Evolutionary conservation across 2,888 invertebrate species (phyloP), one percentile per base, ranked within the genome.

Genomic region (Pyrrhia umbra): DNA sequence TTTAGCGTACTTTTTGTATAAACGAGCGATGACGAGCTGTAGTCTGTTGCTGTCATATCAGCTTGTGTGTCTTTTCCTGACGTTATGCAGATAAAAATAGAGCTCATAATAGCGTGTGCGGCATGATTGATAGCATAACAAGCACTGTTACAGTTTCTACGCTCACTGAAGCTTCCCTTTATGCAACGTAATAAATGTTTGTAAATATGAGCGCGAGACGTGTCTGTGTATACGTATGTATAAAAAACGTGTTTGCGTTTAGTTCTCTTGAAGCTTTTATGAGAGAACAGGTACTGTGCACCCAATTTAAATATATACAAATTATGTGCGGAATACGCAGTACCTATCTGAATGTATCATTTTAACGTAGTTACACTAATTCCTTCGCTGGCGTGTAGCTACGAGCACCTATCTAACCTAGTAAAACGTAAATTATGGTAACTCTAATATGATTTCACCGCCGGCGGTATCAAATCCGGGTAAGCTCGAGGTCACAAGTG

Each of bases 401-500:
- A 13, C 21, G 39, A 45, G 43, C n/a, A n/a, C n/a, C n/a, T 47
- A 39, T 49, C 57, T 68, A 68, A 69, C 62, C 39, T 59, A 64
- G 54, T 58, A 55, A 61, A 77, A 49, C 55, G 59, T 65, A 75
- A 75, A 70, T 80, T 80, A 80, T 68, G 65, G 65, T 62, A 60
- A 67, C 61, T 50, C 6, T 71, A 58, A 65, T 63, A 51, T 50
- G 10, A 72, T 68, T 79, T 52, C 16, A 40, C 40, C 65, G 61
- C 57, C 54, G 30, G 27, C 34, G 55, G 21, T 55, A 50, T 61
- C 18, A 67, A 77, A 68, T 63, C 68, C 52, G 51, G 63, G 59
- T 68, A 50, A 76, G 16, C 18, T 27, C 63, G 61, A 73, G 65
- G 66, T 68, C 55, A 77, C 67, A 80, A 85, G 79, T 86, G 83